Evolutionary conservation across 1,140 invertebrate genomes (phyloP), one percentile per base, ranked within the genome.

Genomic region (Antheraea mylitta): DNA sequence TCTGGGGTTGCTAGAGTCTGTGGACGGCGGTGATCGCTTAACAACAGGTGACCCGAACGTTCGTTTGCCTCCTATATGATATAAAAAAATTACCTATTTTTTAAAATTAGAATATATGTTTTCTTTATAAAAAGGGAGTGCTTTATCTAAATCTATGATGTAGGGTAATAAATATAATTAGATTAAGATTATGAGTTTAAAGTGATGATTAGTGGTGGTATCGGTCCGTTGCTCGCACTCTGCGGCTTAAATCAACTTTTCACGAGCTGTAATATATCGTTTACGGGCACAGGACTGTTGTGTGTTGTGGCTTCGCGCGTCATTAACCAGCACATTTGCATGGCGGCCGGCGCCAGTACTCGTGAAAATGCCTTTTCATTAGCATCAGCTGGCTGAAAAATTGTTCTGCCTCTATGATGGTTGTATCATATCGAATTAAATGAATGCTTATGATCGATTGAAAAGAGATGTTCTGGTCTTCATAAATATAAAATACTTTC

Each of bases 331-430:
- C 77, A 78, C 81, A 88, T 85, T 87, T 86, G 82, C 86, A 87
- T 87, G 77, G 60, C 77, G 79, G 74, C 79, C 81, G 80, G 81
- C 83, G 85, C 87, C 86, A 88, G 85, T 82, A 75, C 83, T 90
- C 84, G 86, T 91, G 87, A 89, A 91, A 89, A 88, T 82, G 87
- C 83, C 85, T 81, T 80, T 91, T 89, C 87, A 91, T 89, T 89
- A 88, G 75, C 85, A 87, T 88, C 83, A 87, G 83, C 76, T 83
- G 70, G 78, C 83, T 87, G 86, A 86, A 89, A 89, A 86, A 89
- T 87, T 79, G 82, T 82, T 87, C 78, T 80, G 79, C 68, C 77
- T 53, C 45, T 77, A 72, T 71, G 68, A 58, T 73, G 74, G 62
- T 45, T 36, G 36, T 61, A 61, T 61, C 60, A 61, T 61, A 13